These are phyloP conservation scores for Cecropterus lyciades DNA, from an alignment of 1,140 invertebrate genomes.

Conservation along the genomic window DNA sequence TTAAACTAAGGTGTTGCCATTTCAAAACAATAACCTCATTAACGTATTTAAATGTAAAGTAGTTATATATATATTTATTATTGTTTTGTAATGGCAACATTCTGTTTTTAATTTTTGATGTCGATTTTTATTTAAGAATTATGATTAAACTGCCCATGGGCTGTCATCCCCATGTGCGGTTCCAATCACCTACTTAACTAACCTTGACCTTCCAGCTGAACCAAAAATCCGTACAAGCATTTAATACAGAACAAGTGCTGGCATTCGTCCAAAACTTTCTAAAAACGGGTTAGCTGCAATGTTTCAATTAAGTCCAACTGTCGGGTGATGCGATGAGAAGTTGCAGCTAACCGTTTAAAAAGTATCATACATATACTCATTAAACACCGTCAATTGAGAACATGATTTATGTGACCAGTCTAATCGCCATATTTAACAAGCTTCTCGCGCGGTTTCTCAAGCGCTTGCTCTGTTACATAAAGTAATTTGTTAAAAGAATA, in stretches of 20 bases:
- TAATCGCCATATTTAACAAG: constrained; percentile 39
- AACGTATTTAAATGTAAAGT: too few relatives aligned
- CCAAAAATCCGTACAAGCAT: constrained; percentile 61
- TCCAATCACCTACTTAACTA: constrained; percentile 51
- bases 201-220: constrained; percentile 65
- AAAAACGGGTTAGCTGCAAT: constrained; percentile 69
- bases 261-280: constrained; percentile 71
- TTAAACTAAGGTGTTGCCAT: too few relatives aligned
- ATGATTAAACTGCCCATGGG: too few relatives aligned
- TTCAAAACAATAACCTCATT: too few relatives aligned
- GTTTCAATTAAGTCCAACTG: constrained; percentile 66
- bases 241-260: constrained; percentile 63
- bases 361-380: constrained; percentile 41
- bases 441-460: not conserved
- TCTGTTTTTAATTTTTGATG: too few relatives aligned
- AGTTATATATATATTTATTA: too few relatives aligned
- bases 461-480: too few relatives aligned
- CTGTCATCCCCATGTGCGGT: constrained; percentile 1
- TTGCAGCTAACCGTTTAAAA: constrained; percentile 59
- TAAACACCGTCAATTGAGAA: constrained; percentile 43
- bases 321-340: constrained; percentile 48
- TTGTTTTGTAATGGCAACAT: too few relatives aligned
- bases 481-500: too few relatives aligned
- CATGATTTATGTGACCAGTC: constrained; percentile 46
- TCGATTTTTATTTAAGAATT: too few relatives aligned